These are phyloP conservation scores for Rhaphigaster nebulosa DNA, from an alignment of 2,888 invertebrate species.

Conservation along the genomic window DNA sequence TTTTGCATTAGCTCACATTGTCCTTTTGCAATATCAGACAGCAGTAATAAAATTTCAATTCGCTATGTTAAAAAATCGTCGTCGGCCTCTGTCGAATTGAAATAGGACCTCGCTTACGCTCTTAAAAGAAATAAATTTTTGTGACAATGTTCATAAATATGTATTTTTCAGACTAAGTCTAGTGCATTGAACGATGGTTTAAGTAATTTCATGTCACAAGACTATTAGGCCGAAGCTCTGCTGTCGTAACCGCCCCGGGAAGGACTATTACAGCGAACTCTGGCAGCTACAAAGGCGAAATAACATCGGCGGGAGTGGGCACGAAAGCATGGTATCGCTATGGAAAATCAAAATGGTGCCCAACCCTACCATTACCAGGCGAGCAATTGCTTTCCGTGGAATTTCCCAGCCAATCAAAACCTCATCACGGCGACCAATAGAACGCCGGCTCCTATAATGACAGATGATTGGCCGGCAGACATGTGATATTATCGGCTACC, in stretches of 20 bases:
- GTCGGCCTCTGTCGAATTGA: no score
- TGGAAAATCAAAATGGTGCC: conserved; percentile 59
- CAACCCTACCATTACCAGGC: conserved; percentile 50
- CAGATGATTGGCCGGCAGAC: conserved; percentile 53
- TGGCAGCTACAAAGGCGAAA: conserved; percentile 1
- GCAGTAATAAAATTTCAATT: no score
- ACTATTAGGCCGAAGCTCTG: background rate
- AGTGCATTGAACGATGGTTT: background rate
- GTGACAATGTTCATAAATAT: no score
- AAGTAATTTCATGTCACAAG: conserved; percentile 13
- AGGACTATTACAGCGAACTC: conserved; percentile 24
- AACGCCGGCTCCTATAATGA: conserved; percentile 56
- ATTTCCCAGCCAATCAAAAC: conserved; percentile 64
- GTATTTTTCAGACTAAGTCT: no score
- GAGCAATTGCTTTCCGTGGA: conserved; percentile 54
- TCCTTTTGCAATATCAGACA: no score
- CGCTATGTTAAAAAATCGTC: no score
- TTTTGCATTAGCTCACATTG: no score
- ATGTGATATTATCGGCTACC: conserved; percentile 54
- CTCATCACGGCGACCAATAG: conserved; percentile 60
- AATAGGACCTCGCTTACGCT: no score
- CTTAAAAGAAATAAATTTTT: no score
- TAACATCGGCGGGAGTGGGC: conserved; percentile 15
- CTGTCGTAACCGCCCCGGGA: background rate
- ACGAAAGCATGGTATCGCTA: conserved; percentile 53